Conservation (phyloP, 2,797 vertebrate species). For the Semaprochilodus insignis region DNA sequence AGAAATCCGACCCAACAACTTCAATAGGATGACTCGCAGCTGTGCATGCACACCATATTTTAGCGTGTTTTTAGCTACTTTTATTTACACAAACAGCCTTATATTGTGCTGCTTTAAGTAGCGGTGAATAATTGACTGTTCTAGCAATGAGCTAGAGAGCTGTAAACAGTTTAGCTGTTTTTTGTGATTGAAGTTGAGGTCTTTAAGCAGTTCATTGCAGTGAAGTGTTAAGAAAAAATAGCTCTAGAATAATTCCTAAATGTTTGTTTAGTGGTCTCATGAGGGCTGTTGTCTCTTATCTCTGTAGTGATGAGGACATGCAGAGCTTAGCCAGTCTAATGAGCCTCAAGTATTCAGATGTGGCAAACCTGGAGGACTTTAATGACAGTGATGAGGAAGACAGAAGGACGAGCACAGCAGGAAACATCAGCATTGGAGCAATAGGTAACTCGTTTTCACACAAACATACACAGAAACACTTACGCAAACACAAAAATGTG, state of each 20-base stretch:
- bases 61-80: too few species aligned
- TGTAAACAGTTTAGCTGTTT: too few species aligned
- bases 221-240: not conserved
- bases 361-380: slow-evolving; percentile 92
- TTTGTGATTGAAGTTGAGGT: too few species aligned
- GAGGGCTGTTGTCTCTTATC: not conserved
- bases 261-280: not conserved
- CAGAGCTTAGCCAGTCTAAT: slow-evolving; percentile 92
- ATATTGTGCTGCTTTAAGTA: too few species aligned
- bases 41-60: too few species aligned
- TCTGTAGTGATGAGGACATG: slow-evolving; percentile 92
- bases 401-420: slow-evolving; percentile 58
- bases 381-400: slow-evolving; percentile 88
- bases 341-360: slow-evolving; percentile 88
- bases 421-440: slow-evolving; percentile 55
- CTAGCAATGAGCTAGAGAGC: too few species aligned
- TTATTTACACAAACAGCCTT: too few species aligned
- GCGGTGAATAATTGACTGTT: too few species aligned
- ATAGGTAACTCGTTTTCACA: slow-evolving; percentile 72
- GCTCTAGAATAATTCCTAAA: too few species aligned
- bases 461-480: not conserved
- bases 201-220: not conserved
- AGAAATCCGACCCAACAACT: too few species aligned
- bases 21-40: too few species aligned
- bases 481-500: not conserved